Evolutionary conservation across 1,140 invertebrate genomes (phyloP).

Genomic region (Diabrotica undecimpunctata): DNA sequence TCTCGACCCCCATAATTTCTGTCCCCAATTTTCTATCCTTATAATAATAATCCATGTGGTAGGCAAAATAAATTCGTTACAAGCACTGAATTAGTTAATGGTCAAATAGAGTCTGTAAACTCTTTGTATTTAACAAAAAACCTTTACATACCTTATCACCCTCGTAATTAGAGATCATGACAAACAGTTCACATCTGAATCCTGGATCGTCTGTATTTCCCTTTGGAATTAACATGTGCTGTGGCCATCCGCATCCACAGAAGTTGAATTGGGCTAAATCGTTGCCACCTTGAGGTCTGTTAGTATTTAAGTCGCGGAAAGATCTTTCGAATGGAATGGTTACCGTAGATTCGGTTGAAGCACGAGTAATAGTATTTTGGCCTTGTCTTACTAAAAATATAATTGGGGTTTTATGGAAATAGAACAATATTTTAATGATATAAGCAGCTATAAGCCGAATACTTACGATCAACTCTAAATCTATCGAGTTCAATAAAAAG

Average conservation of each 20-base stretch:
- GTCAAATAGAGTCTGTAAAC: too few relatives aligned
- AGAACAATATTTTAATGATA: too few relatives aligned
- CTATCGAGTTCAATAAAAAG: slow-evolving; percentile 78
- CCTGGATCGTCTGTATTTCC: slow-evolving; percentile 60
- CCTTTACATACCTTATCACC: slow-evolving; percentile 61
- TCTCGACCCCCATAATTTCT: too few relatives aligned
- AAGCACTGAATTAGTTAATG: too few relatives aligned
- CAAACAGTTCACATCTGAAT: slow-evolving; percentile 67
- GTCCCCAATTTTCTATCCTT: too few relatives aligned
- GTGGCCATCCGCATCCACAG: slow-evolving; percentile 85
- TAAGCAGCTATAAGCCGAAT: too few relatives aligned
- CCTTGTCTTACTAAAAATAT: slow-evolving; percentile 58
- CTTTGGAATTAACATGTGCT: slow-evolving; percentile 77
- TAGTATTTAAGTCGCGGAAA: slow-evolving; percentile 59
- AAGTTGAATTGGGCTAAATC: slow-evolving; percentile 64
- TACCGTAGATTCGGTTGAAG: slow-evolving; percentile 65
- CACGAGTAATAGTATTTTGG: slow-evolving; percentile 58
- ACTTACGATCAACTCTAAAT: slow-evolving; percentile 53
- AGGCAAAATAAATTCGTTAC: too few relatives aligned
- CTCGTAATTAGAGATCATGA: slow-evolving; percentile 75
- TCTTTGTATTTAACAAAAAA: too few relatives aligned
- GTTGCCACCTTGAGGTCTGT: slow-evolving; percentile 52
- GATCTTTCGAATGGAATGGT: slow-evolving; percentile 71
- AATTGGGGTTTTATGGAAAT: too few relatives aligned
- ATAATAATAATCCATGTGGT: too few relatives aligned